Base-by-base conservation (phyloP, 2,113 vertebrate genomes). In the Paramormyrops kingsleyae region DNA sequence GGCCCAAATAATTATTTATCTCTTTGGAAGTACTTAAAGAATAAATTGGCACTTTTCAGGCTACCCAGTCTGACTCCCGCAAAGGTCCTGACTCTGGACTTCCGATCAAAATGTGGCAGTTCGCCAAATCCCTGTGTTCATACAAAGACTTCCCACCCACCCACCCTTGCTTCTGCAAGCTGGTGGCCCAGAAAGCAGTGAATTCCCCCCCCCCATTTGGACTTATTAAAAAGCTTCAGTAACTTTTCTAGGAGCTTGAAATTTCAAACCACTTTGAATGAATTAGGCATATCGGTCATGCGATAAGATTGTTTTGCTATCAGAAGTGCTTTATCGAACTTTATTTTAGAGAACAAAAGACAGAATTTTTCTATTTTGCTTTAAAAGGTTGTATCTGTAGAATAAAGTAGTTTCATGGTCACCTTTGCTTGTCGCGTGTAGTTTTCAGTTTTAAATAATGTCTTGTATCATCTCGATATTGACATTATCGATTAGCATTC, bases 21-120 rank as follows among this genome's bases (percentile, higher is more conserved):
- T 15, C 47, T 56, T 87, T 87, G n/a, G 47, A 87, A 52, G n/a
- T 9, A 49, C 44, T 89, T 84, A 31, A 87, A 59, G 86, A 87
- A 56, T 62, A 92, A 93, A 91, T 90, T 93, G 91, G 49, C 87
- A 93, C 90, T 88, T 93, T 92, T 92, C 89, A 90, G 91, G 88
- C 91, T 88, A 91, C 90, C 90, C 88, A 88, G 90, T 88, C 90
- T 90, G 92, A 91, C 90, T 91, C 89, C 59, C 9, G 90, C 92
- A 85, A 89, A 91, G 83, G 92, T 92, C 93, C 93, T 93, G 93
- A 94, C 89, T 93, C 90, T 87, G 88, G 90, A 59, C 92, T 88
- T 91, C 88, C 88, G 89, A 89, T 31, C 92, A 83, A 90, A 85
- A 91, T 56, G 24, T 89, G 70, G 88, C 50, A 39, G 77, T 77